Conservation (phyloP, 2,113 vertebrate genomes). For the Felis catus region F.catus_Fca126_mat1.0 CM031423.1:34379001-34379500, state of each 20-base stretch:
- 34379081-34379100: background rate
- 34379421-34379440: background rate
- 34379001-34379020: background rate
- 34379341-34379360: background rate
- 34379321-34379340: background rate
- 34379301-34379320: background rate
- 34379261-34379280: background rate
- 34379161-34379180: background rate
- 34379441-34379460: background rate
- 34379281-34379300: background rate
- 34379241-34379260: background rate
- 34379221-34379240: too few species aligned
- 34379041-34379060: background rate
- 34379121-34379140: background rate
- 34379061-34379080: background rate
- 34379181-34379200: background rate
- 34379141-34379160: background rate
- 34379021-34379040: background rate
- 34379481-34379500: background rate
- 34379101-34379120: background rate
- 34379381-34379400: background rate
- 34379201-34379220: background rate
- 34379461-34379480: background rate
- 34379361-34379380: background rate
- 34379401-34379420: background rate